A percentile compares a stretch with the other conserved stretches of the same genome.
These are phyloP conservation scores for Blennius ocellaris DNA, from an alignment of 2,113 vertebrate genomes.

Conservation along the genomic window DNA sequence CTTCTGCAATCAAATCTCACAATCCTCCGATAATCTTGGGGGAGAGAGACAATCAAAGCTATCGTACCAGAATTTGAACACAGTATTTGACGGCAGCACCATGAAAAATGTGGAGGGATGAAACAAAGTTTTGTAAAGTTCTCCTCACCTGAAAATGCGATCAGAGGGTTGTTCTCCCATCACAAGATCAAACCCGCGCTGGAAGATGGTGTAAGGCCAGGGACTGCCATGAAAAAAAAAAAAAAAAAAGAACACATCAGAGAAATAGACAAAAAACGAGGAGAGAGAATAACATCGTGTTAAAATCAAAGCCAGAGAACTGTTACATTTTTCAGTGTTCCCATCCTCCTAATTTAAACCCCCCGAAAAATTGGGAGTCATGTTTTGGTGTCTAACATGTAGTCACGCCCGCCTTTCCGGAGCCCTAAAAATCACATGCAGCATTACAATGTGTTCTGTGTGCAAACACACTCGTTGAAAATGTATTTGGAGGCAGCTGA, in stretches of 20 bases:
- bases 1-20: background rate
- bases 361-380: constrained; percentile 32
- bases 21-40: background rate
- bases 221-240: constrained; percentile 83
- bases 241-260: constrained; percentile 57
- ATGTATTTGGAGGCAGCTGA: constrained; percentile 46
- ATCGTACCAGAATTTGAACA: background rate
- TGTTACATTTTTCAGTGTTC: constrained; percentile 51
- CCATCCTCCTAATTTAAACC: constrained; percentile 46
- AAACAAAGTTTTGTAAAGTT: constrained; percentile 60
- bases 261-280: constrained; percentile 51
- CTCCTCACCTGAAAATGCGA: constrained; percentile 96
- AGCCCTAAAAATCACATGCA: constrained; percentile 33
- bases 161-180: constrained; percentile 98
- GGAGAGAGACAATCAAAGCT: constrained; percentile 28
- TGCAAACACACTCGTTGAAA: constrained; percentile 69
- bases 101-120: constrained; percentile 5
- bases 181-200: constrained; percentile 97
- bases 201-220: constrained; percentile 99
- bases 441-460: constrained; percentile 27
- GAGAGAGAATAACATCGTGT: constrained; percentile 58
- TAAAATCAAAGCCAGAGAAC: constrained; percentile 61
- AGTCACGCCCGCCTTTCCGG: constrained; percentile 17
- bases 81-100: constrained; percentile 17
- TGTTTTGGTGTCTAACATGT: constrained; percentile 36